Evolutionary conservation across 2,797 vertebrate genomes (phyloP).

Genomic region (Oryzias dopingdopingensis): DNA sequence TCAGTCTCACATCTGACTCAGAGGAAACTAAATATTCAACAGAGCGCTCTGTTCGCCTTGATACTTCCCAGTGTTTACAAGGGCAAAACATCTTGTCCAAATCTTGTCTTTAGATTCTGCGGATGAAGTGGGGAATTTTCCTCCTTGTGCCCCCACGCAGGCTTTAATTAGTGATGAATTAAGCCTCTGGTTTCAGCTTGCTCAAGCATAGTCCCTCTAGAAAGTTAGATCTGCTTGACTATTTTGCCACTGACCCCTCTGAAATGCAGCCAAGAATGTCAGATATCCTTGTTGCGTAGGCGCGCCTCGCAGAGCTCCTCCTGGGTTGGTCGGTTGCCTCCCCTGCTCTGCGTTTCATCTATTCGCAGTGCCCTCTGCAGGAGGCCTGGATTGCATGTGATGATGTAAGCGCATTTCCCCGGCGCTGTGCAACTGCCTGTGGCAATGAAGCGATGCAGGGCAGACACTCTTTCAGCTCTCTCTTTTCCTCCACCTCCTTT

Average conservation of each 20-base stretch:
- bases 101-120: slow-evolving; percentile 59
- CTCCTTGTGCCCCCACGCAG: slow-evolving; percentile 59
- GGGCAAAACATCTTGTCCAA: slow-evolving; percentile 64
- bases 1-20: slow-evolving; percentile 19
- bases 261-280: slow-evolving; percentile 77
- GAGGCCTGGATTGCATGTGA: slow-evolving; percentile 66
- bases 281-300: slow-evolving; percentile 78
- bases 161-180: slow-evolving; percentile 77
- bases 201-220: slow-evolving; percentile 47
- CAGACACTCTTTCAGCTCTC: slow-evolving; percentile 45
- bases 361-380: slow-evolving; percentile 83
- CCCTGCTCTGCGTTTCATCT: slow-evolving; percentile 55
- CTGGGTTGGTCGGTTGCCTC: slow-evolving; percentile 49
- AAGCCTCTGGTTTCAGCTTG: slow-evolving; percentile 60
- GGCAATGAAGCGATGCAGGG: slow-evolving; percentile 56
- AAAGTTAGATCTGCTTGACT: slow-evolving; percentile 71
- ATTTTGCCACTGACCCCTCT: slow-evolving; percentile 77
- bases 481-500: slow-evolving; percentile 15
- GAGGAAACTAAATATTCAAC: slow-evolving; percentile 41
- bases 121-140: slow-evolving; percentile 53
- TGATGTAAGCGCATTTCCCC: slow-evolving; percentile 78
- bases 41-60: slow-evolving; percentile 44
- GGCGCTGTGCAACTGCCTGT: slow-evolving; percentile 62
- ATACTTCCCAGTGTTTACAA: slow-evolving; percentile 40
- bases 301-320: slow-evolving; percentile 57